Base-by-base conservation (phyloP, 2,113 vertebrate genomes). In the Notothenia rossii region DNA sequence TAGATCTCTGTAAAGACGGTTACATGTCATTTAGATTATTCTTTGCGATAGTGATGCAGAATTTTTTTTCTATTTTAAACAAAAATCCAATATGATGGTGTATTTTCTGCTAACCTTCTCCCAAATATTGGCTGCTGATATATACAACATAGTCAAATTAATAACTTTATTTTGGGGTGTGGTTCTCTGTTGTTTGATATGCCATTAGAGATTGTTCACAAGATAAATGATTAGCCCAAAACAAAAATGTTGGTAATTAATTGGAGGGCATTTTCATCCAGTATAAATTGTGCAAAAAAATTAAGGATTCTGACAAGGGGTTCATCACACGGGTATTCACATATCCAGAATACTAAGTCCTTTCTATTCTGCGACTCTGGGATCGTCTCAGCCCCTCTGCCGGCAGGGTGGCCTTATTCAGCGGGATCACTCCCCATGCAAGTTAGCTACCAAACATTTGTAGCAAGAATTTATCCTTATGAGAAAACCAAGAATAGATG, bases 401-500 rank as follows among this genome's bases (percentile, higher is more conserved):
- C 55, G 5, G 50, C 69, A 72, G 20, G 20, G 51, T 51, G 55
- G 81, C 79, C 74, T 80, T 73, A 75, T 83, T 75, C 68, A 64
- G 77, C 13, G 50, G 36, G 83, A 68, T 79, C 20, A 51, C 81
- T 75, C 63, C 62, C 74, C 64, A 79, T 63, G 71, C 70, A 75
- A 72, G 74, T 84, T 75, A 70, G 83, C 66, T 36, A 50, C 63
- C 65, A 84, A 91, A 89, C 83, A 91, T 89, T 91, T 84, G 67
- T n/a, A 75, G 61, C 72, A 90, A 89, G 85, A 91, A 88, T 88
- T 82, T 84, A 83, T 89, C 89, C 91, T 87, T 81, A 86, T 77
- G 89, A 85, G 83, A 92, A 91, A 90, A 82, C 88, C 79, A 87
- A 91, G 90, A 94, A 94, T 94, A 94, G 93, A 89, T 55, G 40